Evolutionary conservation across 2,113 vertebrate species (phyloP).

Genomic region (Barnardius zonarius): DNA sequence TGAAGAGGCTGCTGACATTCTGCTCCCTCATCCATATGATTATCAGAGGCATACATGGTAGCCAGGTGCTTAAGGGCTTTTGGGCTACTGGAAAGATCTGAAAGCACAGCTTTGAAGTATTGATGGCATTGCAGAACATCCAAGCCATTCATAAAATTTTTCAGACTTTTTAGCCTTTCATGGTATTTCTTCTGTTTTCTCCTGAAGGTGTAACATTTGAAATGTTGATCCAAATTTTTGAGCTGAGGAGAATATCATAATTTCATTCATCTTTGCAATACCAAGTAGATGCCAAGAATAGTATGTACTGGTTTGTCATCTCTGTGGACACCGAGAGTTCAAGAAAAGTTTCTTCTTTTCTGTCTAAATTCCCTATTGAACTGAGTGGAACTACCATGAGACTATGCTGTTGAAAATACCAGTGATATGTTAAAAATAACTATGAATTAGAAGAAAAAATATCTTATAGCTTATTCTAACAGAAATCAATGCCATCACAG

Average conservation of each 20-base stretch:
- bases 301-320: background rate
- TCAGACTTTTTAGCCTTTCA: background rate
- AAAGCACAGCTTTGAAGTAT: background rate
- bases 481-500: background rate
- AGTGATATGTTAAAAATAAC: background rate
- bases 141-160: background rate
- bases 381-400: background rate
- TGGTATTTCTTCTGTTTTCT: background rate
- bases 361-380: background rate
- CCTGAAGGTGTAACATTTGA: background rate
- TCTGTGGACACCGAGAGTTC: background rate
- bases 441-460: background rate
- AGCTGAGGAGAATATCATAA: background rate
- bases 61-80: too few relatives aligned
- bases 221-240: slow-evolving; percentile 2
- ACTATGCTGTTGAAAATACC: background rate
- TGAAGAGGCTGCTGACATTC: too few relatives aligned
- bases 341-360: background rate
- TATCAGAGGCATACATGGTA: too few relatives aligned
- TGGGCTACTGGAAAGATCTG: too few relatives aligned
- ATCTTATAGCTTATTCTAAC: background rate
- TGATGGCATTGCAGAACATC: background rate
- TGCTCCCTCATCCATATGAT: too few relatives aligned
- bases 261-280: background rate
- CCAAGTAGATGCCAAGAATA: background rate